phyloP scores from a whole-genome alignment of 2,888 invertebrate genomes.

The Tachina grossa region DNA sequence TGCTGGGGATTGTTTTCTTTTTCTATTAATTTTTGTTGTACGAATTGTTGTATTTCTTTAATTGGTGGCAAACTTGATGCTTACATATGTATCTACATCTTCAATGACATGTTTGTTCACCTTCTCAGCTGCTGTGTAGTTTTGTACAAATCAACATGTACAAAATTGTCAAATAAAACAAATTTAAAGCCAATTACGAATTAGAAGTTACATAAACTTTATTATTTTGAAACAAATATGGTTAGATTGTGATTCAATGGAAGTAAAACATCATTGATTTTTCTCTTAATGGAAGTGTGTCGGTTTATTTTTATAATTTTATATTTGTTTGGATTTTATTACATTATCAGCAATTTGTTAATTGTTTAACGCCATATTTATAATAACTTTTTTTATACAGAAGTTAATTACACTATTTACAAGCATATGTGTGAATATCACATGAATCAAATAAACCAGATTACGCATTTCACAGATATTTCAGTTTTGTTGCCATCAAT shows the following conservation, averaged over 20 bases:
- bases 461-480: no score
- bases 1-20: constrained; percentile 33
- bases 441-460: no score
- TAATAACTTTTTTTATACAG: neutral
- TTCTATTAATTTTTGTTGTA: constrained; percentile 36
- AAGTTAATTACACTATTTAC: neutral
- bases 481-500: no score
- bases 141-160: constrained; percentile 9
- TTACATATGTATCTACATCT: neutral
- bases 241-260: constrained; percentile 9
- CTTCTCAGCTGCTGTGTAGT: constrained; percentile 1
- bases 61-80: constrained; percentile 34
- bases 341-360: constrained; percentile 22
- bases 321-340: constrained; percentile 14
- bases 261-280: neutral
- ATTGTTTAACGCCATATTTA: constrained; percentile 31
- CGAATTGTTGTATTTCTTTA: constrained; percentile 44
- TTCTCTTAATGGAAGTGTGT: constrained; percentile 12
- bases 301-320: neutral
- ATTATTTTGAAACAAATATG: constrained; percentile 28
- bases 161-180: constrained; percentile 18
- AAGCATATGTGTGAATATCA: no score
- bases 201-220: constrained; percentile 28
- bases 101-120: constrained; percentile 11
- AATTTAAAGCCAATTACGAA: neutral